phyloP scores from a whole-genome alignment of 2,797 vertebrate species.

The Anguilla megastoma region DNA sequence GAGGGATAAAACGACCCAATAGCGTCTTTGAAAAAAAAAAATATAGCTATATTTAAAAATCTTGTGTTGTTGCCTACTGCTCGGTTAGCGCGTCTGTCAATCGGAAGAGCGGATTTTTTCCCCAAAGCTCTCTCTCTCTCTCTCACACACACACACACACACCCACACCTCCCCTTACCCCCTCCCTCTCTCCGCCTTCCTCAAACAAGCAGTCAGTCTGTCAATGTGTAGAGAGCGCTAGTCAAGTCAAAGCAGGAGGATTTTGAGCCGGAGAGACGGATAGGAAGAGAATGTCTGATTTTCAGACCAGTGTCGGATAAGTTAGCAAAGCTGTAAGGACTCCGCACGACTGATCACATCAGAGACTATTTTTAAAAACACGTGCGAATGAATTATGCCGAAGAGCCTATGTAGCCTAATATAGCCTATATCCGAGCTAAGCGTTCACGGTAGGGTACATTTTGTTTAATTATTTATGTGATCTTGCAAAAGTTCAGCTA shows the following conservation, averaged over 20 bases:
- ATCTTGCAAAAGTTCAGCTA: conserved; percentile 10
- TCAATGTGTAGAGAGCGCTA: conserved; percentile 69
- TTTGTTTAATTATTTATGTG: background rate
- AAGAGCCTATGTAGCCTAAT: background rate
- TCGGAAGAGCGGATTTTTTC: conserved; percentile 70
- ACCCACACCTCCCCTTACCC: conserved; percentile 50
- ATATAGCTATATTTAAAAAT: conserved; percentile 54
- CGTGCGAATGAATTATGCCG: conserved; percentile 13
- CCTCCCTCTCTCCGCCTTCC: conserved; percentile 41
- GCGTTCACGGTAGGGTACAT: background rate
- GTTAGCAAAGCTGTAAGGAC: conserved; percentile 41
- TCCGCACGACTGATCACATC: conserved; percentile 33
- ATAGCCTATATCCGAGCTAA: background rate
- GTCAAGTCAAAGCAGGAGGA: conserved; percentile 67
- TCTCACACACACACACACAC: conserved; percentile 36
- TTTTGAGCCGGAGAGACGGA: conserved; percentile 50
- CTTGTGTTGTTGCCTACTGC: conserved; percentile 28
- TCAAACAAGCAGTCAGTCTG: conserved; percentile 69
- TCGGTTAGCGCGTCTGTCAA: conserved; percentile 64
- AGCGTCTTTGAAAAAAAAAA: conserved; percentile 48
- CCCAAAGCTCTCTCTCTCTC: conserved; percentile 29
- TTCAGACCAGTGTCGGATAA: conserved; percentile 40
- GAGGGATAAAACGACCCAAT: conserved; percentile 59
- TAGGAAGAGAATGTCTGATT: conserved; percentile 52
- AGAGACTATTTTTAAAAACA: conserved; percentile 13